Conservation (phyloP, 2,888 invertebrate species). For the Tenthredo notha region DNA sequence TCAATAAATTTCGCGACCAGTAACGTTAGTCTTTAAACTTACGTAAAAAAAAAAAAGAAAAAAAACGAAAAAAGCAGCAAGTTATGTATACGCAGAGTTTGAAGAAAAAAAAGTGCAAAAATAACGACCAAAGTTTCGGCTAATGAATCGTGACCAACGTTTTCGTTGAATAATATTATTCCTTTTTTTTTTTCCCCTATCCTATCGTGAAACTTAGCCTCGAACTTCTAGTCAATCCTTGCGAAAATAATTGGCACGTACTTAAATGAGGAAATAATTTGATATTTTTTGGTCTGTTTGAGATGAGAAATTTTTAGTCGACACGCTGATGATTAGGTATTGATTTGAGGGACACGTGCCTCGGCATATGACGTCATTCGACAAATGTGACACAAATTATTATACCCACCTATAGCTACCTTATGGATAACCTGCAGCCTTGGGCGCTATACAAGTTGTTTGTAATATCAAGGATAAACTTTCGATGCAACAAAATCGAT, state of each 20-base stretch:
- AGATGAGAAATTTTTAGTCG: not conserved
- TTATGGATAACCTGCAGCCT: conserved; percentile 9
- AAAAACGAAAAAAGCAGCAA: not conserved
- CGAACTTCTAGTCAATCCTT: not conserved
- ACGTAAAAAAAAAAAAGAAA: not conserved
- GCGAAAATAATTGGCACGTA: not conserved
- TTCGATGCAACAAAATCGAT: conserved; percentile 47
- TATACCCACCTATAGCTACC: not conserved
- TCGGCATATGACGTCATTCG: not conserved
- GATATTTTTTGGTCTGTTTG: not conserved
- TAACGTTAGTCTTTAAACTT: not conserved
- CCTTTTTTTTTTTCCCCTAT: not conserved
- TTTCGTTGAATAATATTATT: not conserved
- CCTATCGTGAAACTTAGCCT: not conserved
- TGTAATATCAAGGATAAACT: conserved; percentile 45
- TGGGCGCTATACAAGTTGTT: conserved; percentile 29
- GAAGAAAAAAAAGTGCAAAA: not conserved
- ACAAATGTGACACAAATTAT: conserved; percentile 23
- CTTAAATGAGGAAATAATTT: not conserved
- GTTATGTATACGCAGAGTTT: not conserved
- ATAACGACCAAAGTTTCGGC: conserved; percentile 23
- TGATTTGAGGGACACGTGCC: conserved; percentile 20
- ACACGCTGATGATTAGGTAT: conserved; percentile 20
- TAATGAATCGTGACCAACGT: conserved; percentile 37
- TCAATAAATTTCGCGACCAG: not conserved